phyloP scores from a whole-genome alignment of 2,797 vertebrate species.

The Limosa lapponica region DNA sequence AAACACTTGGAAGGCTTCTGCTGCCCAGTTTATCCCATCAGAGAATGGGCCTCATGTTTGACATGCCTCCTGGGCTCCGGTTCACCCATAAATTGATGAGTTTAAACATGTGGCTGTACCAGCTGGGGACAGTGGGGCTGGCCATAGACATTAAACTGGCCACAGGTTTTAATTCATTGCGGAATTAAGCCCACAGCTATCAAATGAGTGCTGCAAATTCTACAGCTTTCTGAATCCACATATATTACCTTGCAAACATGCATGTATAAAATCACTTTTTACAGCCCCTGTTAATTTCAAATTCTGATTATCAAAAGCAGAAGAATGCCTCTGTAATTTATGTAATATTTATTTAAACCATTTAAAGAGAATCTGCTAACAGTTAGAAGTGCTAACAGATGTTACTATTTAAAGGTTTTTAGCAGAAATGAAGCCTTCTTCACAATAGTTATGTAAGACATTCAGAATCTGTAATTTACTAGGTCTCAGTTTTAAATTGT shows the following conservation, averaged over 20 bases:
- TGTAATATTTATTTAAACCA: slow-evolving; percentile 57
- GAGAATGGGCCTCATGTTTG: background rate
- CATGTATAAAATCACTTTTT: background rate
- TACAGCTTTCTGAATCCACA: background rate
- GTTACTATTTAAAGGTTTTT: slow-evolving; percentile 31
- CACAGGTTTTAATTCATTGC: background rate
- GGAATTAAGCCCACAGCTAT: background rate
- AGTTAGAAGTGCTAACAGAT: slow-evolving; percentile 15
- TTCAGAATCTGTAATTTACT: slow-evolving; percentile 45
- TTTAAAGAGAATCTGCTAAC: background rate
- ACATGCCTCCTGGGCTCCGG: background rate
- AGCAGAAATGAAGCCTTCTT: slow-evolving; percentile 22
- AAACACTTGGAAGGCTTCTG: background rate
- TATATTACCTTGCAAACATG: slow-evolving; percentile 19
- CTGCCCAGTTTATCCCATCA: background rate
- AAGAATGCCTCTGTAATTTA: slow-evolving; percentile 24
- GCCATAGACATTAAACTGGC: background rate
- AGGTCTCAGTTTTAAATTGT: slow-evolving; percentile 46
- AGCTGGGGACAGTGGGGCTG: background rate
- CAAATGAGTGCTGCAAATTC: background rate
- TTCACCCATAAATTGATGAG: background rate
- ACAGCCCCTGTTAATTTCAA: slow-evolving; percentile 22
- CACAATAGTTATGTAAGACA: slow-evolving; percentile 32
- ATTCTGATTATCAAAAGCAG: slow-evolving; percentile 40
- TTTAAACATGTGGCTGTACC: background rate